These are phyloP conservation scores for Stichopus horrens DNA, from an alignment of 53 echinoderm and acorn worm species.

Conservation along the genomic window DNA sequence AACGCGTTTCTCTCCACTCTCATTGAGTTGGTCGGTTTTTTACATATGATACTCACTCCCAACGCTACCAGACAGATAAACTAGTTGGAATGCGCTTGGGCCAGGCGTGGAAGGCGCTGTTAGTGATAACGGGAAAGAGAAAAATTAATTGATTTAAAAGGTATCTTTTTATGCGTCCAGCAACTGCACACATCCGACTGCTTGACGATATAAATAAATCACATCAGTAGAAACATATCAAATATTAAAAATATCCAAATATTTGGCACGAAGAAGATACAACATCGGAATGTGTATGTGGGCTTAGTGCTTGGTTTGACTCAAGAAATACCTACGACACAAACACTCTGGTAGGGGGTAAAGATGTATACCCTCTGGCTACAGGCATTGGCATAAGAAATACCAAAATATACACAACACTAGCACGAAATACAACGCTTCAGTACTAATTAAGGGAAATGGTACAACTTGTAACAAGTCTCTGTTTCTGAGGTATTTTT, in stretches of 20 bases:
- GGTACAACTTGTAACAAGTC: neutral
- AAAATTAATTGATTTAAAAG: no score
- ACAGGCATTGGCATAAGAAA: neutral
- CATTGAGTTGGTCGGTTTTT: no score
- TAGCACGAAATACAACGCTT: neutral
- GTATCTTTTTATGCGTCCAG: no score
- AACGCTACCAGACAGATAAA: no score
- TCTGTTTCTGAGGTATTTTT: no score
- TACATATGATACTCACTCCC: no score
- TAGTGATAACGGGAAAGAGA: no score
- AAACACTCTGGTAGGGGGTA: neutral
- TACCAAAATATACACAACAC: neutral
- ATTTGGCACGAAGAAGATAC: neutral
- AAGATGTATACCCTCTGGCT: neutral
- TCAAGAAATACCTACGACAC: neutral
- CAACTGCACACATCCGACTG: no score
- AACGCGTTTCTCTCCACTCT: no score
- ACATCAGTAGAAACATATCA: neutral
- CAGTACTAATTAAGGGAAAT: neutral
- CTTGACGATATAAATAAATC: no score
- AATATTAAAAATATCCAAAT: neutral
- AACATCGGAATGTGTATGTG: neutral
- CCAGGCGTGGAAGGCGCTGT: no score
- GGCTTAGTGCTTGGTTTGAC: neutral
- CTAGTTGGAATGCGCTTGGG: no score